These are phyloP conservation scores for Protodeltote pygarga DNA, from an alignment of 2,888 invertebrate genomes.

Conservation along the genomic window DNA sequence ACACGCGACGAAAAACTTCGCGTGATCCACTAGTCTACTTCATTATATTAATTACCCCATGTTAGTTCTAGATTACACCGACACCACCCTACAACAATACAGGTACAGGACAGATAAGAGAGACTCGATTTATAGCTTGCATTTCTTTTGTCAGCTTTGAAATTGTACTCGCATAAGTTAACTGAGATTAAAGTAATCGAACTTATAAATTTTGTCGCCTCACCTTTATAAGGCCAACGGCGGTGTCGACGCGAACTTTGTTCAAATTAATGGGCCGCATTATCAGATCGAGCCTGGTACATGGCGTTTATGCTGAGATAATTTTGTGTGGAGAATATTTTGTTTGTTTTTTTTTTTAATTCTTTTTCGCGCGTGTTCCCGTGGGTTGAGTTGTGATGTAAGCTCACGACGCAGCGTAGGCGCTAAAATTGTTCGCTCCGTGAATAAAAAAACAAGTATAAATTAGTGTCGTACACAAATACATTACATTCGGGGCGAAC, in stretches of 20 bases:
- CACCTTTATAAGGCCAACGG: slow-evolving; percentile 84
- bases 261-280: slow-evolving; percentile 86
- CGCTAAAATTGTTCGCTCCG: slow-evolving; percentile 52
- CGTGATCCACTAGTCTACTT: slow-evolving; percentile 74
- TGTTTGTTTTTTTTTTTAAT: slow-evolving; percentile 68
- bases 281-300: slow-evolving; percentile 85
- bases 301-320: slow-evolving; percentile 87
- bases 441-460: slow-evolving; percentile 39
- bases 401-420: slow-evolving; percentile 54
- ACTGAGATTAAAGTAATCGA: slow-evolving; percentile 87
- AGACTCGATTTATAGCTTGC: slow-evolving; percentile 83
- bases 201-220: slow-evolving; percentile 87
- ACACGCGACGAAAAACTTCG: slow-evolving; percentile 78
- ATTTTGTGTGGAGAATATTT: slow-evolving; percentile 76
- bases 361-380: slow-evolving; percentile 66
- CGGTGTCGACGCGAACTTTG: slow-evolving; percentile 86
- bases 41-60: slow-evolving; percentile 85
- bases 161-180: slow-evolving; percentile 87
- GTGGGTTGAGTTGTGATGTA: slow-evolving; percentile 56
- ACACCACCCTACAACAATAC: slow-evolving; percentile 81
- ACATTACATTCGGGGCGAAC: slow-evolving; percentile 28
- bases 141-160: slow-evolving; percentile 87
- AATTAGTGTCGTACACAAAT: slow-evolving; percentile 45
- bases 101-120: slow-evolving; percentile 82
- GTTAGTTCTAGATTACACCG: slow-evolving; percentile 77